Evolutionary conservation across 92 coral and sea anemone genomes (phyloP), one percentile per base, ranked within the genome.

Genomic region (Anthopleura xanthogrammica): DNA sequence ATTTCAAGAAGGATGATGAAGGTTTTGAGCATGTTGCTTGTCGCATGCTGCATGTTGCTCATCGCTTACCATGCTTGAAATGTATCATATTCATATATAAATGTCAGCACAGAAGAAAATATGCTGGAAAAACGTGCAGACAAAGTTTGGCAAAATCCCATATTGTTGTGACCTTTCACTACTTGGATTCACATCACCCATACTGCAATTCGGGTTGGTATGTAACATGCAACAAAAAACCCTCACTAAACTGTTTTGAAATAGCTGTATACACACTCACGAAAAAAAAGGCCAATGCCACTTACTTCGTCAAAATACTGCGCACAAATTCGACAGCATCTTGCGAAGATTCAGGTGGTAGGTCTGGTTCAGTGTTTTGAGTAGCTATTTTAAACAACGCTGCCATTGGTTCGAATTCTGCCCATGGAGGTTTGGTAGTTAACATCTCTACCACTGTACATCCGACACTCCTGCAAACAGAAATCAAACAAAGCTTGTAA

Each of bases 371-470:
- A 0, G 99, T 97, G 46, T 89, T 88, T 68, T 94, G 97, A 0
- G 99, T 97, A 12, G 99, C 99, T 74, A 97, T 97, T 85, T 97
- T 97, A 87, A 97, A 97, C 12, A 97, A 92, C 12, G 99, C 99
- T 3, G 99, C 99, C 99, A 97, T 97, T 60, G 99, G 99, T 80
- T 97, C 99, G 74, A 89, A 94, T 22, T 97, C 95, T 7, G 99
- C 83, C 99, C 99, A 97, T 13, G 99, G 99, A 2, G 99, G 99
- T 75, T 92, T 97, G 0, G 98, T 90, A 8, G 97, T 97, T 60
- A 97, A 71, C 99, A 97, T 97, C 76, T 97, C 99, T 13, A 97
- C 98, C 24, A 94, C 99, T 5, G 99, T 97, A 46, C 99, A 97
- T 2, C 99, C 99, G 41, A 94, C 88, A 85, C 99, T 97, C 99